These are phyloP conservation scores for Hypomesus transpacificus DNA, from an alignment of 2,113 vertebrate species.

Conservation along the genomic window DNA sequence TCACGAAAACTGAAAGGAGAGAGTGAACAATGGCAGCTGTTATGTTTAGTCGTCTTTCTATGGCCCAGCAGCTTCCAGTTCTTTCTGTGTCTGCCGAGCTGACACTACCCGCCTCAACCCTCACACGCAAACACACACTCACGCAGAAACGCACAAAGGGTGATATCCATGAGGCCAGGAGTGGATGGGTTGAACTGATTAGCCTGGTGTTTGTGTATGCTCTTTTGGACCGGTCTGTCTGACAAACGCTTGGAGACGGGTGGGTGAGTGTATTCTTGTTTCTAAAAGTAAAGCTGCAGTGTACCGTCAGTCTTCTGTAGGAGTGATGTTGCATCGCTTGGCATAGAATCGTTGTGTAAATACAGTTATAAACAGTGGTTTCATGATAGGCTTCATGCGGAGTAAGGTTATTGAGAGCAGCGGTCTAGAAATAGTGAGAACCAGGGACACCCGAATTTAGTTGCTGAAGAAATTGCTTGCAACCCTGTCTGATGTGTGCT, in stretches of 20 bases:
- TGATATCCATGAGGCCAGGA: slow-evolving; percentile 10
- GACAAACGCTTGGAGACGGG: slow-evolving; percentile 3
- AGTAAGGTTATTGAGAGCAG: too few species aligned
- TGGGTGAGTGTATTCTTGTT: slow-evolving; percentile 28
- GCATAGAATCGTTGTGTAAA: too few species aligned
- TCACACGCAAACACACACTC: not conserved
- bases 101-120: slow-evolving; percentile 24
- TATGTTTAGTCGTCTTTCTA: slow-evolving; percentile 62
- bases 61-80: slow-evolving; percentile 31
- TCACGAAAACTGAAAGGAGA: slow-evolving; percentile 12
- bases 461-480: too few species aligned
- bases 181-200: slow-evolving; percentile 11
- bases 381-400: too few species aligned
- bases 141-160: not conserved
- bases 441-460: too few species aligned
- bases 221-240: not conserved
- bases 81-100: slow-evolving; percentile 24
- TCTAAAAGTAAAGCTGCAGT: not conserved
- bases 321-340: too few species aligned
- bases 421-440: too few species aligned
- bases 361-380: too few species aligned
- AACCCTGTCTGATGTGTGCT: too few species aligned
- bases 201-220: not conserved
- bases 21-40: slow-evolving; percentile 65
- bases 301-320: not conserved